These are phyloP conservation scores for Phrynocephalus guinanensis DNA, from an alignment of 2,797 vertebrate species.

Conservation along the genomic window DNA sequence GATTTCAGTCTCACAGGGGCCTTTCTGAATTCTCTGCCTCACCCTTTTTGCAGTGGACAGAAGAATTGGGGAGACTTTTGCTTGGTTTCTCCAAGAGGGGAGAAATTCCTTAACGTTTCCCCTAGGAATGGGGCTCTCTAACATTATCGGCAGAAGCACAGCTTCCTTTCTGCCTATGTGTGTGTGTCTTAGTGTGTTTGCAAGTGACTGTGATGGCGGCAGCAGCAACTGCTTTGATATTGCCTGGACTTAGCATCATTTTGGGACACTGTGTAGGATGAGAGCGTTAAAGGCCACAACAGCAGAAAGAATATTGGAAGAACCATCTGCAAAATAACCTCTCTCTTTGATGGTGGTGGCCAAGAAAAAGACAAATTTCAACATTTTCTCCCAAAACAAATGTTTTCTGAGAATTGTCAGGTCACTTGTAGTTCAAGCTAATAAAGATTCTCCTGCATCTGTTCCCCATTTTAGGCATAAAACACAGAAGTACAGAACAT, in stretches of 20 bases:
- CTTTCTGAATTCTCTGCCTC: no score
- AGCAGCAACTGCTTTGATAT: neutral
- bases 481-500: constrained; percentile 92
- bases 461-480: constrained; percentile 81
- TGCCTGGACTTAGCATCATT: neutral
- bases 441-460: neutral
- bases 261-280: neutral
- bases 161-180: neutral
- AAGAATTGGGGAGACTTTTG: neutral
- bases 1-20: no score
- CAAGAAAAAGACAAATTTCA: neutral
- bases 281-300: neutral
- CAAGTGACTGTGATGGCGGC: neutral
- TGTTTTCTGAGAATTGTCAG: neutral
- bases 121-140: neutral
- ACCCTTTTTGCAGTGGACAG: neutral
- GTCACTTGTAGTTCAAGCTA: neutral
- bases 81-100: neutral
- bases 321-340: no score
- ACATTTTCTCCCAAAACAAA: neutral
- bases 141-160: neutral
- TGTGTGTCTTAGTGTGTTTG: neutral
- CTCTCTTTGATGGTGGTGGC: no score
- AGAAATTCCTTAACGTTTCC: neutral
- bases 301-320: no score